Evolutionary conservation across 1,140 invertebrate genomes (phyloP).

Genomic region (Philotrypesis tridentata): DNA sequence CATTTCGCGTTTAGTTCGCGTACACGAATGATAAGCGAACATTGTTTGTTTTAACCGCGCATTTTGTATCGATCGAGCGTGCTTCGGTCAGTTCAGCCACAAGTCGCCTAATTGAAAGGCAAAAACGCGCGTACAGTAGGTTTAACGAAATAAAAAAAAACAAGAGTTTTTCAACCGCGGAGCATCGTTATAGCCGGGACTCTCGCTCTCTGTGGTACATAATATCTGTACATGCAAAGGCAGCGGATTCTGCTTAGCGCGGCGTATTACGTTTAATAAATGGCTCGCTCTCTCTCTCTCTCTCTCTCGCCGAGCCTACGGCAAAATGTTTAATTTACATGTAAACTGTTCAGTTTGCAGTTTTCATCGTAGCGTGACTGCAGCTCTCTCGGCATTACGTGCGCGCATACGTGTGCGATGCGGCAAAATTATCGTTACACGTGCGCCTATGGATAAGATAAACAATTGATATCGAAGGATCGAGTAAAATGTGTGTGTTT

Average conservation of each 20-base stretch:
- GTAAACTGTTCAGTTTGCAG: constrained; percentile 36
- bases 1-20: not conserved
- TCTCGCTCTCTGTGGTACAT: not conserved
- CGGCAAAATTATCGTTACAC: constrained; percentile 1
- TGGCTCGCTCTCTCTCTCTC: not conserved
- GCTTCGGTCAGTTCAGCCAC: not conserved
- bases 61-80: not conserved
- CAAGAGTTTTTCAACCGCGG: not conserved
- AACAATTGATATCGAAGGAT: constrained; percentile 32
- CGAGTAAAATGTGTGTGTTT: not conserved
- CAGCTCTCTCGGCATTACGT: not conserved
- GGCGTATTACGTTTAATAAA: constrained; percentile 36
- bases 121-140: not conserved
- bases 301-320: too few relatives aligned
- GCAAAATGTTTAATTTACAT: constrained; percentile 45
- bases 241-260: constrained; percentile 24
- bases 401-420: not conserved
- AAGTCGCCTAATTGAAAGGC: not conserved
- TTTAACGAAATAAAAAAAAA: not conserved
- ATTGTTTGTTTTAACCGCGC: not conserved
- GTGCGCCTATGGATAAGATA: not conserved
- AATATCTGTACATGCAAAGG: not conserved
- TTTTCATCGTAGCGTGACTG: constrained; percentile 29
- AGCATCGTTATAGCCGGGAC: not conserved
- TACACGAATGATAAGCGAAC: not conserved